Percentiles rank a stretch among this genome's conserved stretches.
Evolutionary conservation across 1,140 invertebrate genomes (phyloP).

Genomic region (Rhopalosiphum maidis): DNA sequence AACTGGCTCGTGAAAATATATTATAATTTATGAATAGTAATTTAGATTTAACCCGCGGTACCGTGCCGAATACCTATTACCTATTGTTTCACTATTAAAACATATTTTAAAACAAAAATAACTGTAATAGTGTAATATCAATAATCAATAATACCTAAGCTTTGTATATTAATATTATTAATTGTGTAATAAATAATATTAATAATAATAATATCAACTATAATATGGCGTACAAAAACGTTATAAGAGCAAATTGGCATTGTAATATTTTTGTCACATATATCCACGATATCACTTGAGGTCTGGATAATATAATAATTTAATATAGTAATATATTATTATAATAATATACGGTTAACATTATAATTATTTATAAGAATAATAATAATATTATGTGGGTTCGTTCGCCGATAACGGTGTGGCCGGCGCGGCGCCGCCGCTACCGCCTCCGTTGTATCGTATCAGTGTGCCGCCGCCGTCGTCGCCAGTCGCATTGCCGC

Average conservation of each 20-base stretch:
- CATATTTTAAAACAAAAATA: too few relatives aligned
- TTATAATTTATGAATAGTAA: background rate
- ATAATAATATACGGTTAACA: background rate
- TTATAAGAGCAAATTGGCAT: background rate
- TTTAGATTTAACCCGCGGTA: background rate
- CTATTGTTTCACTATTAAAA: background rate
- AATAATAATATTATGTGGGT: constrained; percentile 38
- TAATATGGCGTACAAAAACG: background rate
- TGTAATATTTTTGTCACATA: background rate
- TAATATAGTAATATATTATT: constrained; percentile 5
- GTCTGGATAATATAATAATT: constrained; percentile 14
- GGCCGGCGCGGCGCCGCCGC: background rate
- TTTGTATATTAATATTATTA: background rate
- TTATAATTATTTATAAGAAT: background rate
- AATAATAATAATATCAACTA: background rate
- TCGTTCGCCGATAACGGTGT: constrained; percentile 41
- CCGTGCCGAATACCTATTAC: background rate
- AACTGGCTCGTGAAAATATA: background rate
- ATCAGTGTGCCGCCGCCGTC: background rate
- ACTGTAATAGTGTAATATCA: background rate
- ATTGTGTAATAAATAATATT: background rate
- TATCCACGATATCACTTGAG: background rate
- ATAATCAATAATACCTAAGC: background rate
- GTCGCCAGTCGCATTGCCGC: constrained; percentile 46
- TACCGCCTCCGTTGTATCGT: background rate